A percentile compares a stretch with the other conserved stretches of the same genome.
phyloP scores from a whole-genome alignment of 2,888 invertebrate genomes.

The Macrophya annulata region DNA sequence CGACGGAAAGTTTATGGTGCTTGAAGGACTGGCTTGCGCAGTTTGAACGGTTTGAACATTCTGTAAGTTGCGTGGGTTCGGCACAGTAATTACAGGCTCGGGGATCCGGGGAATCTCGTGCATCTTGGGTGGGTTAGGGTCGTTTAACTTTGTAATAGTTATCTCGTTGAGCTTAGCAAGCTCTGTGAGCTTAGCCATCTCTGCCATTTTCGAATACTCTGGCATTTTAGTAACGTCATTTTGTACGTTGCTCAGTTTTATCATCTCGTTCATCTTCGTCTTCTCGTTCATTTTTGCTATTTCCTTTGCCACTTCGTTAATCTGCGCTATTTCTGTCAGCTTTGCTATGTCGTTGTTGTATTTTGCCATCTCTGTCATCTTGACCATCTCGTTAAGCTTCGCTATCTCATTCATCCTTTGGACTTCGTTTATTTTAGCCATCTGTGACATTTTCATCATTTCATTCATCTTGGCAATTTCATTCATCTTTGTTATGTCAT shows the following conservation, averaged over 20 bases:
- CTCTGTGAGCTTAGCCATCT: slow-evolving; percentile 77
- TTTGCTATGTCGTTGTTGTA: slow-evolving; percentile 75
- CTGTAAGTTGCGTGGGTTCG: slow-evolving; percentile 77
- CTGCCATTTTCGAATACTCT: slow-evolving; percentile 77
- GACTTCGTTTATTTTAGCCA: slow-evolving; percentile 77
- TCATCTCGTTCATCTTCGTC: slow-evolving; percentile 78
- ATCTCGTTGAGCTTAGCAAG: slow-evolving; percentile 78
- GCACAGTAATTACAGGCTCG: slow-evolving; percentile 78
- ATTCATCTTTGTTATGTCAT: slow-evolving; percentile 76
- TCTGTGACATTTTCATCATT: slow-evolving; percentile 75
- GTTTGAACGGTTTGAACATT: slow-evolving; percentile 75
- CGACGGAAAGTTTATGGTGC: slow-evolving; percentile 76
- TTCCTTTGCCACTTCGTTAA: slow-evolving; percentile 78
- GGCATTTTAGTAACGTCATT: slow-evolving; percentile 77
- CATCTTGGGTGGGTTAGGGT: slow-evolving; percentile 72
- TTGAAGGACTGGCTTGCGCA: slow-evolving; percentile 76
- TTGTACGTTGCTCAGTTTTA: slow-evolving; percentile 77
- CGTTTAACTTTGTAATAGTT: slow-evolving; percentile 77
- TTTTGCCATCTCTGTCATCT: slow-evolving; percentile 78
- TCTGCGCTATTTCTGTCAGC: slow-evolving; percentile 75
- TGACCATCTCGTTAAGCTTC: slow-evolving; percentile 77
- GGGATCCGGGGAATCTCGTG: slow-evolving; percentile 76
- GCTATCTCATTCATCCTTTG: slow-evolving; percentile 78
- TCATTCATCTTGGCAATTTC: slow-evolving; percentile 75
- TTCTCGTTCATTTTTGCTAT: slow-evolving; percentile 78